phyloP scores from a whole-genome alignment of 2,888 invertebrate genomes.

The Diploptera punctata region DNA sequence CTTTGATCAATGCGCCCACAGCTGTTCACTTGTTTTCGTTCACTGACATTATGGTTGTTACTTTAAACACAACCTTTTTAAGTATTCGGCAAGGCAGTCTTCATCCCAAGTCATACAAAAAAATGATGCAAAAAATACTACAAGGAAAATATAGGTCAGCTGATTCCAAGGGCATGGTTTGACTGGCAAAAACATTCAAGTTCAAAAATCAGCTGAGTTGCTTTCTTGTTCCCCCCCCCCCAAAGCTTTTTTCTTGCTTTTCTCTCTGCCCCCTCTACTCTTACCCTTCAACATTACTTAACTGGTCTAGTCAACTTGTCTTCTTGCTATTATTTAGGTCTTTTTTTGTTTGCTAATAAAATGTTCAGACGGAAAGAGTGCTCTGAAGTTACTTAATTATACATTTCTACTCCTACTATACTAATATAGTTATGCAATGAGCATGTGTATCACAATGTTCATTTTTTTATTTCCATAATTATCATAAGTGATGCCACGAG shows the following conservation, averaged over 20 bases:
- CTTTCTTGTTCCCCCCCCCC: not conserved
- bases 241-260: not conserved
- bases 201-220: slow-evolving; percentile 8
- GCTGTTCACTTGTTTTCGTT: not conserved
- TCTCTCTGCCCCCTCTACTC: not conserved
- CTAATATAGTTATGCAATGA: too few relatives aligned
- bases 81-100: not conserved
- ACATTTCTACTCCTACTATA: too few relatives aligned
- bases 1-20: too few relatives aligned
- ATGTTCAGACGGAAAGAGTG: not conserved
- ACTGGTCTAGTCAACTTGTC: slow-evolving; percentile 25
- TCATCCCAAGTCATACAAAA: not conserved
- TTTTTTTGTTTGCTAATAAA: not conserved
- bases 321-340: not conserved
- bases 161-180: slow-evolving; percentile 17
- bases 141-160: not conserved
- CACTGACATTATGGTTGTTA: not conserved
- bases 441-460: too few relatives aligned
- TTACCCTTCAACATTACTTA: not conserved
- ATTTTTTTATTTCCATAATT: too few relatives aligned
- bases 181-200: slow-evolving; percentile 1
- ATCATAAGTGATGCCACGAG: too few relatives aligned
- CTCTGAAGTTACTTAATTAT: not conserved
- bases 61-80: not conserved
- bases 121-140: not conserved